Evolutionary conservation across 2,797 vertebrate species (phyloP), one percentile per base, ranked within the genome.

Genomic region (Cossypha caffra): DNA sequence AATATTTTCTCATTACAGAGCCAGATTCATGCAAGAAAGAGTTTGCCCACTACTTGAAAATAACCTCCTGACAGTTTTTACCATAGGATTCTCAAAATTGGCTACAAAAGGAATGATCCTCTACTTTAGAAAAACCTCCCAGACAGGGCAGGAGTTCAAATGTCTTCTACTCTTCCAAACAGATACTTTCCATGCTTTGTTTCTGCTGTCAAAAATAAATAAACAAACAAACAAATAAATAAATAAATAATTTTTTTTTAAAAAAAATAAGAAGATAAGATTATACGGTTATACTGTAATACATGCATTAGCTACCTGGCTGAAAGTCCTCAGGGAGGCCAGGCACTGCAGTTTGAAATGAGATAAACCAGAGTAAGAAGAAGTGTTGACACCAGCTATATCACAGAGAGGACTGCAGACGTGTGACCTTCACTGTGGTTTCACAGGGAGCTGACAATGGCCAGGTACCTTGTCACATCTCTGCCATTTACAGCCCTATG

Each of bases 1-100:
- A 83, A 62, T 66, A 81, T 74, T 95, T 94, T 92, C 75, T 97
- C 47, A 90, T 92, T 91, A 88, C 35, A 91, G 73, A 76, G n/a
- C 19, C 87, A 94, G 24, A 76, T 42, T 73, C n/a, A 63, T 29
- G 48, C 85, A 92, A 89, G n/a, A 93, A 58, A 57, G 33, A 69
- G 3, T 72, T 87, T 73, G 11, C 5, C 31, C 45, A 42, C 14
- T 25, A 69, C 20, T 13, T 88, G 50, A 74, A 86, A 80, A 84
- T 21, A 72, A 38, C 35, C 72, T 90, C 54, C 35, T 66, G 31
- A 9, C 17, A 79, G 38, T 31, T 51, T 83, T 86, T 81, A 51
- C 25, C 18, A 25, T 1, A 23, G 6, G 11, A 42, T 80, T 47
- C 26, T 88, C 58, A 83, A 80, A 51, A 66, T 5, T 35, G 13